A percentile compares a stretch with the other conserved stretches of the same genome.
Conservation (phyloP, 2,113 vertebrate genomes). For the Mustela nigripes region DNA sequence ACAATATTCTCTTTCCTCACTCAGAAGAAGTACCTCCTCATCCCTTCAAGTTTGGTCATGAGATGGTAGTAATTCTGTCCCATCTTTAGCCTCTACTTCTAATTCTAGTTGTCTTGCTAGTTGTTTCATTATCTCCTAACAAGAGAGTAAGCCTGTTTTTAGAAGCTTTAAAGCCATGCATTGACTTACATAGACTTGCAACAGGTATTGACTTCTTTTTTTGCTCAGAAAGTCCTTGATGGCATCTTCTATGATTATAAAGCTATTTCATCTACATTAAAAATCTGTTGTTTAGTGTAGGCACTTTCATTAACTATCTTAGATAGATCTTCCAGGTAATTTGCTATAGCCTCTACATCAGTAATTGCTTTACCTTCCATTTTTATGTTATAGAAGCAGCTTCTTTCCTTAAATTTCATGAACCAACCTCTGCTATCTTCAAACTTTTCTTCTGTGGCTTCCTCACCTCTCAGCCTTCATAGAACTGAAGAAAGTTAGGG, state of each 20-base stretch:
- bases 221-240: neutral
- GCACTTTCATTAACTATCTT: neutral
- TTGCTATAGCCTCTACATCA: neutral
- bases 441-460: neutral
- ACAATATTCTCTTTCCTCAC: neutral
- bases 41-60: neutral
- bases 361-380: neutral
- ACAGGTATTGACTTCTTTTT: neutral
- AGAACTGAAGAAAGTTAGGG: neutral
- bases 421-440: neutral
- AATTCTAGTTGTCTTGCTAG: neutral
- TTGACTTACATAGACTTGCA: neutral
- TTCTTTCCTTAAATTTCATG: neutral
- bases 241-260: neutral
- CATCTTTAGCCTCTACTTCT: neutral
- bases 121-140: neutral
- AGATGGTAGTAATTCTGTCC: neutral
- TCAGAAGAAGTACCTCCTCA: neutral
- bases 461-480: neutral
- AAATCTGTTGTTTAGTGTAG: neutral
- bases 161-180: neutral
- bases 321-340: neutral
- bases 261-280: neutral
- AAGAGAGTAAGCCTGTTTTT: neutral
- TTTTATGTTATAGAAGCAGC: neutral